Evolutionary conservation across 2,113 vertebrate species (phyloP).

Genomic region (Mormoops blainvillei): DNA sequence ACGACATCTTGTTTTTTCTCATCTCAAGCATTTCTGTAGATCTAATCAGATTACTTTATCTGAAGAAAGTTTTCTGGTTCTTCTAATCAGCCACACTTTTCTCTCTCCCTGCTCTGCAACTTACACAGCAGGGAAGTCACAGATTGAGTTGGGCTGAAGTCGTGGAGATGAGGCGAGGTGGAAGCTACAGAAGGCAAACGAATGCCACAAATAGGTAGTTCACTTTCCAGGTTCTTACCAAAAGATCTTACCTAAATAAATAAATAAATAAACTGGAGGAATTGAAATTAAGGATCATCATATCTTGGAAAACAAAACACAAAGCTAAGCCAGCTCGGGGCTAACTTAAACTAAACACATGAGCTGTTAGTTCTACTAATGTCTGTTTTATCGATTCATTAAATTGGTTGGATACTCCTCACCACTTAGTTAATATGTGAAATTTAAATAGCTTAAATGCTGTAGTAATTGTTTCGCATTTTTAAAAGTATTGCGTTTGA

Average conservation of each 20-base stretch:
- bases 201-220: background rate
- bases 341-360: background rate
- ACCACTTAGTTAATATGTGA: background rate
- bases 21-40: background rate
- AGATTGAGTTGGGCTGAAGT: background rate
- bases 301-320: background rate
- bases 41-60: background rate
- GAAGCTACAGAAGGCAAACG: background rate
- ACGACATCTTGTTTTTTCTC: background rate
- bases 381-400: background rate
- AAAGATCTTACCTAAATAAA: background rate
- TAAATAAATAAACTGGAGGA: background rate
- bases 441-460: conserved; percentile 37
- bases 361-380: background rate
- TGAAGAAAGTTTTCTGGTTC: background rate
- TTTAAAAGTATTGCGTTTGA: background rate
- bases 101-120: background rate
- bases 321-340: background rate
- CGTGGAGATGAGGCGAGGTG: background rate
- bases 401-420: background rate
- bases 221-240: background rate
- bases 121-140: background rate
- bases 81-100: background rate
- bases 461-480: background rate
- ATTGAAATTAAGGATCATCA: background rate